These are phyloP conservation scores for Cheilosia variabilis DNA, from an alignment of 2,888 invertebrate species.

Conservation along the genomic window DNA sequence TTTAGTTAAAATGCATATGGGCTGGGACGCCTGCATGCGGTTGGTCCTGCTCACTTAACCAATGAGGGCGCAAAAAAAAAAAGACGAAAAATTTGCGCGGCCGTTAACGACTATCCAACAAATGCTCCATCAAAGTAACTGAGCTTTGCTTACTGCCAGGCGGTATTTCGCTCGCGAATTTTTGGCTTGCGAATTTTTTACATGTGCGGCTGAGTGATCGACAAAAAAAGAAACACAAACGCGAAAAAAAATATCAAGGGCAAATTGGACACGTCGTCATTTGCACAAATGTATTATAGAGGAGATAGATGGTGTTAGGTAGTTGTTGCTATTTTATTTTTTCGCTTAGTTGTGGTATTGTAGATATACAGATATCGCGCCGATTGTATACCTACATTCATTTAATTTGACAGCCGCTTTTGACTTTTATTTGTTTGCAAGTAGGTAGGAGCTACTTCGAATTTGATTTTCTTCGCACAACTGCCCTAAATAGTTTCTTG, in stretches of 20 bases:
- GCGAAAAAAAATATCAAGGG: constrained; percentile 77
- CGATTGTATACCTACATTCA: constrained; percentile 70
- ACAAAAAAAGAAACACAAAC: constrained; percentile 70
- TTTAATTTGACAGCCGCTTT: constrained; percentile 71
- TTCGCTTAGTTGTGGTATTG: constrained; percentile 53
- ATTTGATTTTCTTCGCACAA: constrained; percentile 69
- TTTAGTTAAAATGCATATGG: constrained; percentile 31
- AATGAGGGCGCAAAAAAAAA: constrained; percentile 1
- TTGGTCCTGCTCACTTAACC: constrained; percentile 34
- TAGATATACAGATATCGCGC: constrained; percentile 48
- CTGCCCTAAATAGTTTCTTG: constrained; percentile 67
- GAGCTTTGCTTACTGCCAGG: constrained; percentile 54
- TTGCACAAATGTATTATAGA: constrained; percentile 75
- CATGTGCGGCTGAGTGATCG: constrained; percentile 70
- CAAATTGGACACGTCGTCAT: constrained; percentile 78
- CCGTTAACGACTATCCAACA: constrained; percentile 50
- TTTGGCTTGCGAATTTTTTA: constrained; percentile 69
- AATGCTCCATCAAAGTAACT: constrained; percentile 53
- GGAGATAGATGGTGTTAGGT: constrained; percentile 58
- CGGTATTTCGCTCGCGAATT: constrained; percentile 52
- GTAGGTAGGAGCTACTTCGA: background rate
- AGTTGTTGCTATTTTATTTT: constrained; percentile 50
- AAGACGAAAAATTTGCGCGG: constrained; percentile 33
- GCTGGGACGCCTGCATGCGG: constrained; percentile 43
- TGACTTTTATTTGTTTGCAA: constrained; percentile 32